Conservation (phyloP, 2,888 invertebrate genomes). For the Drosophila nigricruria region DNA sequence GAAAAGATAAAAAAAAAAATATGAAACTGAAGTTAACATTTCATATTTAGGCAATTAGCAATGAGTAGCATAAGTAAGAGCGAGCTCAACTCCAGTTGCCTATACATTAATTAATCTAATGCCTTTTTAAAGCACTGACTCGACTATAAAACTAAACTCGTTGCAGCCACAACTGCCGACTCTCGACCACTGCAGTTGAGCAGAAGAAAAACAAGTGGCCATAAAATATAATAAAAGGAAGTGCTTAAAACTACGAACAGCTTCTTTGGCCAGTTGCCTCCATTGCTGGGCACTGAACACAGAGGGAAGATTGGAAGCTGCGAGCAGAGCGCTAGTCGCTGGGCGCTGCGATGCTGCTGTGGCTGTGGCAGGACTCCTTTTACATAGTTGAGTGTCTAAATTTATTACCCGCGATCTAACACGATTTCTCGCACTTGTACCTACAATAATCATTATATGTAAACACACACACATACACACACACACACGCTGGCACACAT, state of each 20-base stretch:
- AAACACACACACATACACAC: slow-evolving; percentile 60
- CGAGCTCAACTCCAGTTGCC: slow-evolving; percentile 14
- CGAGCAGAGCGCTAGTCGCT: neutral
- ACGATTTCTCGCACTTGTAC: slow-evolving; percentile 84
- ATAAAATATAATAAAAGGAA: slow-evolving; percentile 80
- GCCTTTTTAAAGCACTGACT: slow-evolving; percentile 53
- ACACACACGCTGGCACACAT: slow-evolving; percentile 29
- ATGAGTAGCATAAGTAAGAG: neutral
- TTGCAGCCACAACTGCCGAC: slow-evolving; percentile 21
- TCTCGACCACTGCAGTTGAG: slow-evolving; percentile 6
- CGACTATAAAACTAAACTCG: slow-evolving; percentile 62
- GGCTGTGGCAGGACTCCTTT: slow-evolving; percentile 69
- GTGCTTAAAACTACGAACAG: slow-evolving; percentile 75
- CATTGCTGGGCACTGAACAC: slow-evolving; percentile 19
- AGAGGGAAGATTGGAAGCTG: slow-evolving; percentile 10
- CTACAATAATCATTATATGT: slow-evolving; percentile 82
- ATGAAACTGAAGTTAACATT: neutral
- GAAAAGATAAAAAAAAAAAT: neutral
- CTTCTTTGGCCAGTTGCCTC: slow-evolving; percentile 31
- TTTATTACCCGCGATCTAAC: slow-evolving; percentile 84
- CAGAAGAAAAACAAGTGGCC: slow-evolving; percentile 74
- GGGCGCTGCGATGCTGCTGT: slow-evolving; percentile 35
- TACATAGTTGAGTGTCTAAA: slow-evolving; percentile 83
- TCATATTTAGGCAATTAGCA: slow-evolving; percentile 10
- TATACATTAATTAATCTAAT: slow-evolving; percentile 47